Percentiles rank a stretch among this genome's conserved stretches.
Conservation (phyloP, 2,113 vertebrate genomes). For the Buteo buteo region DNA sequence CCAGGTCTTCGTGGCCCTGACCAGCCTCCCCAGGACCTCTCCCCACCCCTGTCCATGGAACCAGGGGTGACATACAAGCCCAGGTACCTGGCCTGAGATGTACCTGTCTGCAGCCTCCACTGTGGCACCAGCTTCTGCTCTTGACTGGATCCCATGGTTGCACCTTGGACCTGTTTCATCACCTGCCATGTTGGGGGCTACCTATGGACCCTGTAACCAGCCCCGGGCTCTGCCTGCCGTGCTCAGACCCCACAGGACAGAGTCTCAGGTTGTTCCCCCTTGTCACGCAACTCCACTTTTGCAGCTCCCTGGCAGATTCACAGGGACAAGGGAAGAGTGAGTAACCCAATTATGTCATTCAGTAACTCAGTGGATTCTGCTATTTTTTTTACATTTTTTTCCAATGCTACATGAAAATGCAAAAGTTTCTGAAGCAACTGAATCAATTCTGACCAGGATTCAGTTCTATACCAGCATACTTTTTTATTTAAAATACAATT, state of each 20-base stretch:
- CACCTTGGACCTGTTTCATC: neutral
- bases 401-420: neutral
- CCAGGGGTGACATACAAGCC: neutral
- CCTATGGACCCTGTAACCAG: neutral
- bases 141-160: neutral
- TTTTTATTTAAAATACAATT: neutral
- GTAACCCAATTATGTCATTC: neutral
- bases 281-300: neutral
- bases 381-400: neutral
- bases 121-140: neutral
- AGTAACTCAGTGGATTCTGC: neutral
- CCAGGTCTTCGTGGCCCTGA: neutral
- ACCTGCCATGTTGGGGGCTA: neutral
- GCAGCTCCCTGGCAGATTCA: neutral
- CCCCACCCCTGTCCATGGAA: neutral
- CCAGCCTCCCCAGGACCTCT: neutral
- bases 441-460: neutral
- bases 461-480: neutral
- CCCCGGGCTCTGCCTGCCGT: neutral
- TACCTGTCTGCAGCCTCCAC: neutral
- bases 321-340: neutral
- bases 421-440: neutral
- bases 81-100: neutral
- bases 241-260: neutral
- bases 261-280: neutral